Evolutionary conservation across 2,888 invertebrate species (phyloP), one percentile per base, ranked within the genome.

Genomic region (Clivina fossor): DNA sequence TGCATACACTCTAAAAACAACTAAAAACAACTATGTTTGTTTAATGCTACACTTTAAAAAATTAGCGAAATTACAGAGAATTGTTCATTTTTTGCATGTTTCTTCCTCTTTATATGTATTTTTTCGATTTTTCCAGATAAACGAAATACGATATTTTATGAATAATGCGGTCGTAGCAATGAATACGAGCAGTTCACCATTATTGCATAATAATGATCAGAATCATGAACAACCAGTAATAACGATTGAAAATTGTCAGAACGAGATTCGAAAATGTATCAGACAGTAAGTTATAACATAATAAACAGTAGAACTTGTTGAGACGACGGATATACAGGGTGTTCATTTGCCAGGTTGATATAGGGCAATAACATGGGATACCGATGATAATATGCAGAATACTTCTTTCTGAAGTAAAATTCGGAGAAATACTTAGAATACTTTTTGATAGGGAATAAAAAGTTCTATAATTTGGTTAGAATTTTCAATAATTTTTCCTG

Each of bases 121-220:
- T 48, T 44, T 35, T 43, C 32, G 37, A 22, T 56, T 65, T 53
- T 65, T 68, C 16, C 63, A 89, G 88, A 80, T 90, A 15, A 91
- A 91, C 68, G 80, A 82, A 70, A 74, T 90, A 37, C 81, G 90
- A 0, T 83, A 84, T 64, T 77, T 81, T 67, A 86, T 89, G 80
- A 89, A 87, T 67, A 75, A 77, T 59, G 79, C 83, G 63, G 74
- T 90, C 65, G 78, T 73, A 43, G 74, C 76, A 0, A 73, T 75
- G 63, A 66, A 69, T 3, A 69, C n/a, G n/a, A n/a, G n/a, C n/a
- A n/a, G n/a, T n/a, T n/a, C n/a, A n/a, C n/a, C n/a, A n/a, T n/a
- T n/a, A n/a, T n/a, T n/a, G n/a, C n/a, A n/a, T n/a, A n/a, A n/a
- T n/a, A n/a, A 73, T 2, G 68, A 72, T 2, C 71, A 70, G 2